Percentiles rank a stretch among this genome's conserved stretches.
Conservation (phyloP, 2,888 invertebrate species). For the Ceraclea dissimilis region DNA sequence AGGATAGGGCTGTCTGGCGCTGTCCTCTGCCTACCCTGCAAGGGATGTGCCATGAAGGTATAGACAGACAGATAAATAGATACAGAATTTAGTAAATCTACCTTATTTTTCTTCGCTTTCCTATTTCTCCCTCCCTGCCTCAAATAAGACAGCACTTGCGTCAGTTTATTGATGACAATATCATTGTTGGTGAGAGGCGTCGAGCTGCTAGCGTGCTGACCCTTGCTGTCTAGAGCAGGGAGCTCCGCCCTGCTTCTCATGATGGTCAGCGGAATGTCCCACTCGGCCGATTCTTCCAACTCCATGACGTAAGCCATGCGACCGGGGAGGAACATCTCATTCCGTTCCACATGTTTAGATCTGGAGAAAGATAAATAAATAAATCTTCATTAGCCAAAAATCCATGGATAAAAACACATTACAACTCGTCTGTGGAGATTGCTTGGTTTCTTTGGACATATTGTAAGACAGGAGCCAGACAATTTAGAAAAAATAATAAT, state of each 20-base stretch:
- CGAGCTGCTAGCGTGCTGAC: slow-evolving; percentile 38
- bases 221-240: slow-evolving; percentile 58
- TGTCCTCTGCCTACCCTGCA: no score
- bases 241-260: slow-evolving; percentile 89
- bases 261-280: slow-evolving; percentile 93
- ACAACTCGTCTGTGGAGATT: no score
- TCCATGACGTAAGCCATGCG: slow-evolving; percentile 99
- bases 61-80: no score
- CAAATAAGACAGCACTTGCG: slow-evolving; percentile 93
- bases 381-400: slow-evolving; percentile 26
- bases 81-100: no score
- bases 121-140: slow-evolving; percentile 79
- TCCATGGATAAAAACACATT: no score
- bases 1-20: no score
- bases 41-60: no score
- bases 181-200: slow-evolving; percentile 66
- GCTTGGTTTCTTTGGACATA: no score
- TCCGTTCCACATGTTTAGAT: slow-evolving; percentile 67
- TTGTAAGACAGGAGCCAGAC: no score
- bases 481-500: no score
- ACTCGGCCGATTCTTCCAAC: slow-evolving; percentile 71
- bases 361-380: slow-evolving; percentile 38
- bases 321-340: slow-evolving; percentile 89
- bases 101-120: slow-evolving; percentile 66
- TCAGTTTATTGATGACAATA: slow-evolving; percentile 90